Percentiles rank a stretch among this genome's conserved stretches.
These are phyloP conservation scores for Bucco capensis DNA, from an alignment of 2,113 vertebrate species.

Conservation along the genomic window DNA sequence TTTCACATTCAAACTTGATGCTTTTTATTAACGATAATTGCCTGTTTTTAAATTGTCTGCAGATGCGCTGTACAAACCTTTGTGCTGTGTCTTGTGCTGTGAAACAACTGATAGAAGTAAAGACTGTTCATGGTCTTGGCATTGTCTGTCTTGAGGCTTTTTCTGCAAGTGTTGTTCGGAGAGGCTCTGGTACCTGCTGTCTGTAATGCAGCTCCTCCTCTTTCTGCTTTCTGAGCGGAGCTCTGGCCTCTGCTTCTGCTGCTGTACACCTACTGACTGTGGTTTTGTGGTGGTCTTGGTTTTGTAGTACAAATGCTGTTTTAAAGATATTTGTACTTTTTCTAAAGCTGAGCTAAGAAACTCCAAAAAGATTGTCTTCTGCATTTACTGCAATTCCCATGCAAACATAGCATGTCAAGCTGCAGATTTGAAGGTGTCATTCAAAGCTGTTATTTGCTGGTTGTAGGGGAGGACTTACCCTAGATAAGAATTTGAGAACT, in stretches of 20 bases:
- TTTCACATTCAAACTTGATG: not conserved
- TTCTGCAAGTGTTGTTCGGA: slow-evolving; percentile 21
- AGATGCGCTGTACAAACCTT: slow-evolving; percentile 44
- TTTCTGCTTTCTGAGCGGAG: not conserved
- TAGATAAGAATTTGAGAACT: not conserved
- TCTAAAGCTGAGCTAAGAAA: not conserved
- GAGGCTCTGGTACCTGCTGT: not conserved
- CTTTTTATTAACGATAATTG: slow-evolving; percentile 42
- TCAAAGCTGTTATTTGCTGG: not conserved
- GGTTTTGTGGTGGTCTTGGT: not conserved
- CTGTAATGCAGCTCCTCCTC: not conserved
- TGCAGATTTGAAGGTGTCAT: not conserved
- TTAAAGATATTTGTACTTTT: not conserved
- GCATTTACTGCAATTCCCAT: not conserved
- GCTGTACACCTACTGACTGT: not conserved
- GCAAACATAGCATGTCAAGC: not conserved
- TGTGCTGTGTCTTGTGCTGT: slow-evolving; percentile 58
- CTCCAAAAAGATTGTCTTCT: not conserved
- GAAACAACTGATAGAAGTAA: slow-evolving; percentile 59
- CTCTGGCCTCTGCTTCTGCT: not conserved
- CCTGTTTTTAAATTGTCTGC: slow-evolving; percentile 45
- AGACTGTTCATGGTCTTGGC: slow-evolving; percentile 53
- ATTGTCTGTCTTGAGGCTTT: slow-evolving; percentile 56
- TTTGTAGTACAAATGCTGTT: not conserved
- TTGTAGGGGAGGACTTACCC: not conserved